Base-by-base conservation (phyloP, 1,140 invertebrate genomes). In the Trachelipus rathkii region DNA sequence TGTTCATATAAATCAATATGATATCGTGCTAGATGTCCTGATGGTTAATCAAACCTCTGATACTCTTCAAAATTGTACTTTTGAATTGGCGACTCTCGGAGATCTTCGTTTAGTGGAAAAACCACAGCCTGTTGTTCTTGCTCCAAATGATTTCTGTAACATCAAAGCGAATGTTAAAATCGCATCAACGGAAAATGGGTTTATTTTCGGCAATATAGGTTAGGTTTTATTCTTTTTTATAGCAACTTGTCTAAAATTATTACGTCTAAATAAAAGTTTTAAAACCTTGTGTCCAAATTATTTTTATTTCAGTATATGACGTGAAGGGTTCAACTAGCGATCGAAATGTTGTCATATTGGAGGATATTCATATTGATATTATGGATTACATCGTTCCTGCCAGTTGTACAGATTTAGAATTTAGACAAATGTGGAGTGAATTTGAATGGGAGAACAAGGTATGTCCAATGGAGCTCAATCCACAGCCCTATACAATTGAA, bases 401-500 rank as follows among this genome's bases (percentile, higher is more conserved):
- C 2, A 87, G 88, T 33, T 99, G 96, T 85, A 96, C 91, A 44
- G 97, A 99, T 85, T 90, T 91, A 0, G 96, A 99, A 86, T 99
- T 99, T 87, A 86, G 97, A 15, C 91, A 94, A 85, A 99, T 99
- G 97, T 99, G 98, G 98, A 93, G 95, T 1, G 96, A 98, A 87
- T 99, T 99, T 87, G 98, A 99, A 86, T 99, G 98, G 98, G 98
- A 99, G 87, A 99, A 99, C 87, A 99, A 99, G 89, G 95, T 90
- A 78, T 71, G 76, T 33, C 6, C 33, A 1, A 33, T 33, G 33
- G 1, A 1, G 6, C 33, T 33, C 33, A 33, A 33, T 33, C 33
- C 33, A 33, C 33, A 33, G 33, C 33, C 33, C 33, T 33, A 33
- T 33, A 33, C 33, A 33, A 33, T 33, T 6, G 33, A 33, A 33